Conservation (phyloP, 2,888 invertebrate species). For the Iselma pallidipennis region DNA sequence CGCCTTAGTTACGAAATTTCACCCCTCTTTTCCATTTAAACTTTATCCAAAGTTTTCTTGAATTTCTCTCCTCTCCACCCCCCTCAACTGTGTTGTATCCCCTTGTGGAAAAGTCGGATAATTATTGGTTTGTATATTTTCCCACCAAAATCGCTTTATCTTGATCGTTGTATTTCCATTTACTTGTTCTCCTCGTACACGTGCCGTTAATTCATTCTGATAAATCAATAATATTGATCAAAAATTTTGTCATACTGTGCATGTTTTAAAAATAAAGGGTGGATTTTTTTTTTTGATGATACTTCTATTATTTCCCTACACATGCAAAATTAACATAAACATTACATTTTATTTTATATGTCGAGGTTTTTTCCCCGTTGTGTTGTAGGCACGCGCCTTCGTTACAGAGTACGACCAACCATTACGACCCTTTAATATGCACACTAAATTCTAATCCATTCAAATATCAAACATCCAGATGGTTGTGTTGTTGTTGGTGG, state of each 20-base stretch:
- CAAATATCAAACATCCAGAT: background rate
- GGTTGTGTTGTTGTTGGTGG: background rate
- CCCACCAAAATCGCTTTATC: slow-evolving; percentile 10
- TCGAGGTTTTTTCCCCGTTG: slow-evolving; percentile 29
- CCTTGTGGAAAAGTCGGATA: background rate
- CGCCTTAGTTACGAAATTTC: background rate
- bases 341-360: slow-evolving; percentile 38
- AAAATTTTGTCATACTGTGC: too few relatives aligned
- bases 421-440: slow-evolving; percentile 29
- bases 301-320: slow-evolving; percentile 37
- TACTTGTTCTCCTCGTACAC: too few relatives aligned
- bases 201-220: too few relatives aligned
- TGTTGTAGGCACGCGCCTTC: slow-evolving; percentile 43
- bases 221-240: too few relatives aligned
- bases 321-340: slow-evolving; percentile 45
- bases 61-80: slow-evolving; percentile 3
- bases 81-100: slow-evolving; percentile 4
- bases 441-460: background rate
- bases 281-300: too few relatives aligned
- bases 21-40: background rate
- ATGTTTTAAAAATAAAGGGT: background rate
- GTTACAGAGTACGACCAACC: slow-evolving; percentile 33
- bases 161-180: slow-evolving; percentile 2
- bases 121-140: background rate
- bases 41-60: background rate